Evolutionary conservation across 2,888 invertebrate genomes (phyloP).

Genomic region (Folsomia manolachei): DNA sequence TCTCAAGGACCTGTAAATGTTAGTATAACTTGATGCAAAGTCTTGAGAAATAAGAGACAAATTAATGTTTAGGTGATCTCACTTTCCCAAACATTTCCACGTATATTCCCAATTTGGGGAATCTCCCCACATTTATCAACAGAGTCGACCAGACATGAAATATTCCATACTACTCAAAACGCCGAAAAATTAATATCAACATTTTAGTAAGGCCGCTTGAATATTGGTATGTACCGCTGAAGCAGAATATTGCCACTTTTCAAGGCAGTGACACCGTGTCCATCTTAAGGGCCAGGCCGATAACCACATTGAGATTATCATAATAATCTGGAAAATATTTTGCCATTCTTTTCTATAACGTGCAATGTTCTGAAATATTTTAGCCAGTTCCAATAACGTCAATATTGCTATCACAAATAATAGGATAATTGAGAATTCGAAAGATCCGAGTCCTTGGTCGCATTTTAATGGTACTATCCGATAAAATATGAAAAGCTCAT

Average conservation of each 20-base stretch:
- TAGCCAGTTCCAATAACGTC: neutral
- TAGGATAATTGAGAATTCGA: neutral
- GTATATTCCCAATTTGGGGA: constrained; percentile 7
- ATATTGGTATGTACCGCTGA: neutral
- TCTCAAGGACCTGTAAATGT: neutral
- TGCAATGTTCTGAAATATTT: neutral
- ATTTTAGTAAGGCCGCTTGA: no score
- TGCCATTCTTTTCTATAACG: neutral
- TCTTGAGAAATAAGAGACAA: neutral
- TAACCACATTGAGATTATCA: constrained; percentile 12
- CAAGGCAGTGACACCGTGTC: neutral
- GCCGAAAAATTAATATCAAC: neutral
- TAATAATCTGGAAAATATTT: neutral
- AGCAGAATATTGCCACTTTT: constrained; percentile 10
- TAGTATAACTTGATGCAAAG: neutral
- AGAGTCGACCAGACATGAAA: constrained; percentile 9
- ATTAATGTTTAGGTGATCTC: neutral
- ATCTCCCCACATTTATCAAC: neutral
- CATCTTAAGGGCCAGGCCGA: constrained; percentile 9
- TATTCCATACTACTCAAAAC: neutral
- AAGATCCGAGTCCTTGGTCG: neutral
- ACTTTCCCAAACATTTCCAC: constrained; percentile 15
- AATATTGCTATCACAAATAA: neutral
- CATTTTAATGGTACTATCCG: neutral
- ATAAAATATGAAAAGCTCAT: no score